These are phyloP conservation scores for Oncorhynchus mykiss DNA, from an alignment of 2,113 vertebrate species.

Conservation along the genomic window DNA sequence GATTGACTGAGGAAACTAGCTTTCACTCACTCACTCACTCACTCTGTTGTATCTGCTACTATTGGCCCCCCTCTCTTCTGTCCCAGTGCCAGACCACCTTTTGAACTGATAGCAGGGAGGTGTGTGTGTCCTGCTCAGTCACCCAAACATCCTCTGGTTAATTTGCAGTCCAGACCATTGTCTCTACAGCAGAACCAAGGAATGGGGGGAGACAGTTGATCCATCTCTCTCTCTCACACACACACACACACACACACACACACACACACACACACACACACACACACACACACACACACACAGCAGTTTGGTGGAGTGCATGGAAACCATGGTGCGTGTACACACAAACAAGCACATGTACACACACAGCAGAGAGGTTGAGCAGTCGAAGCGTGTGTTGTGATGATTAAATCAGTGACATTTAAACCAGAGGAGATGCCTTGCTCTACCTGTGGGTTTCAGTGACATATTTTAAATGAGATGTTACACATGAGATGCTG, in stretches of 20 bases:
- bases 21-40: too few species aligned
- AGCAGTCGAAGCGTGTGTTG: conserved; percentile 37
- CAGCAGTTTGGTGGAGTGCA: not conserved
- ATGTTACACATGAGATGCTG: conserved; percentile 66
- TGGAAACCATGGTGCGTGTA: conserved; percentile 6
- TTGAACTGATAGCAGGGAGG: conserved; percentile 38
- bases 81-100: conserved; percentile 53
- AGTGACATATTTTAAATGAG: conserved; percentile 67
- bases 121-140: conserved; percentile 31
- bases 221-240: not conserved
- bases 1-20: too few species aligned
- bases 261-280: not conserved
- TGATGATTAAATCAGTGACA: conserved; percentile 69
- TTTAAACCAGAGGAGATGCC: conserved; percentile 58
- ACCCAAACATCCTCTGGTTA: conserved; percentile 65
- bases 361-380: not conserved
- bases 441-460: conserved; percentile 48
- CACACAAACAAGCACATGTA: not conserved
- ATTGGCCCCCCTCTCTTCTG: conserved; percentile 32
- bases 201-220: not conserved
- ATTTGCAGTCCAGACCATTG: conserved; percentile 66
- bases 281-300: too few species aligned
- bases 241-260: too few species aligned
- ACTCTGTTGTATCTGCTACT: too few species aligned
- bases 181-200: conserved; percentile 53